phyloP scores from a whole-genome alignment of 1,140 invertebrate species.

The Chrysomallon squamiferum region DNA sequence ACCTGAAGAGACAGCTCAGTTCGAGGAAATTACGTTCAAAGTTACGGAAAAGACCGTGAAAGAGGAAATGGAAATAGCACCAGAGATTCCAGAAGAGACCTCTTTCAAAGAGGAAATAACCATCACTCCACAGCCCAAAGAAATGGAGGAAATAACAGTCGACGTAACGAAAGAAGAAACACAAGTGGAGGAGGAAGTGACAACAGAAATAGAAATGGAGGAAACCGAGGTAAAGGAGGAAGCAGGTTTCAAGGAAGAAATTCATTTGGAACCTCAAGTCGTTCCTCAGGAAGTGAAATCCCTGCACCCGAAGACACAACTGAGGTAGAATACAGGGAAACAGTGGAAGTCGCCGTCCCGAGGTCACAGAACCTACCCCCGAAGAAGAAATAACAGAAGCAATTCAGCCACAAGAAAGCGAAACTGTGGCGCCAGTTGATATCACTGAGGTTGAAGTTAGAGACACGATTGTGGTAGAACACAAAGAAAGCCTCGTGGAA shows the following conservation, averaged over 20 bases:
- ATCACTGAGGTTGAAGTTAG: constrained; percentile 3
- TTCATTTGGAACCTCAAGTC: background rate
- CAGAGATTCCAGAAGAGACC: constrained; percentile 2
- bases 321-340: background rate
- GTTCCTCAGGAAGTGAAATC: background rate
- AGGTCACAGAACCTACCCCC: background rate
- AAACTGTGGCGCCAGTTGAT: background rate
- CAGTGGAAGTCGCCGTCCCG: background rate
- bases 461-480: background rate
- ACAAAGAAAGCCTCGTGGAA: background rate
- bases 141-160: background rate
- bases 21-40: constrained; percentile 7
- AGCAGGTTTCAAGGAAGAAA: background rate
- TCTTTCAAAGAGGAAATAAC: constrained; percentile 4
- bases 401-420: background rate
- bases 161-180: constrained; percentile 1
- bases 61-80: constrained; percentile 4
- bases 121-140: background rate
- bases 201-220: background rate
- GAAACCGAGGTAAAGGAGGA: constrained; percentile 4
- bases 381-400: background rate
- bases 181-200: constrained; percentile 4
- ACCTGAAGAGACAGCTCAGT: constrained; percentile 4
- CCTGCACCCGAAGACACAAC: constrained; percentile 4
- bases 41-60: constrained; percentile 12